phyloP scores from a whole-genome alignment of 1,140 invertebrate genomes.

The Frieseomelitta varia region DNA sequence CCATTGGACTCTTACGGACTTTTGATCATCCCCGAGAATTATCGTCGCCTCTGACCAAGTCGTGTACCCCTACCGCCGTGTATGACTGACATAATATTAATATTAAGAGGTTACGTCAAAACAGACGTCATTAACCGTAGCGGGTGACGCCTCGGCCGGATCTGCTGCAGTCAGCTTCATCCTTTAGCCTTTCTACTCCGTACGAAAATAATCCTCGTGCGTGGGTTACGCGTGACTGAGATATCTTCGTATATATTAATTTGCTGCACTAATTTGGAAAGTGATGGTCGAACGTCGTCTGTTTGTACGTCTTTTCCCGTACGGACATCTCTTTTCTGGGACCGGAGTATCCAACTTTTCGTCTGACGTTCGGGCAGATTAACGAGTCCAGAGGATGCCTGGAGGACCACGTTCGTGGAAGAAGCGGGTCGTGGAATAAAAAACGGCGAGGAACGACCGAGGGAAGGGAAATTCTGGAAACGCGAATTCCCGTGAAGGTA shows the following conservation, averaged over 20 bases:
- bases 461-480: slow-evolving; percentile 32
- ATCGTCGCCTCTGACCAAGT: slow-evolving; percentile 69
- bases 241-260: neutral
- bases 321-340: no score
- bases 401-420: neutral
- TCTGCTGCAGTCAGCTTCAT: neutral
- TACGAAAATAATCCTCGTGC: slow-evolving; percentile 14
- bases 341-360: no score
- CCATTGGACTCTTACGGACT: slow-evolving; percentile 69
- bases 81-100: slow-evolving; percentile 69
- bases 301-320: neutral
- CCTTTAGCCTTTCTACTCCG: slow-evolving; percentile 10
- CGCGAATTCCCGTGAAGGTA: slow-evolving; percentile 27
- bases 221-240: neutral
- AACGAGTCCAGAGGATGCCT: neutral
- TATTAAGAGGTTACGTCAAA: slow-evolving; percentile 66
- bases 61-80: slow-evolving; percentile 7
- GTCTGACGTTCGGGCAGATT: neutral
- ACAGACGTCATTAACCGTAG: slow-evolving; percentile 42
- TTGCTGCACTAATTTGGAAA: neutral
- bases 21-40: slow-evolving; percentile 73
- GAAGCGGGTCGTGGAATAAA: neutral
- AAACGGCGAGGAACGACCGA: neutral
- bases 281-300: neutral
- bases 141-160: neutral